Conservation (phyloP, 2,888 invertebrate genomes). For the Drosophila atripex region DNA sequence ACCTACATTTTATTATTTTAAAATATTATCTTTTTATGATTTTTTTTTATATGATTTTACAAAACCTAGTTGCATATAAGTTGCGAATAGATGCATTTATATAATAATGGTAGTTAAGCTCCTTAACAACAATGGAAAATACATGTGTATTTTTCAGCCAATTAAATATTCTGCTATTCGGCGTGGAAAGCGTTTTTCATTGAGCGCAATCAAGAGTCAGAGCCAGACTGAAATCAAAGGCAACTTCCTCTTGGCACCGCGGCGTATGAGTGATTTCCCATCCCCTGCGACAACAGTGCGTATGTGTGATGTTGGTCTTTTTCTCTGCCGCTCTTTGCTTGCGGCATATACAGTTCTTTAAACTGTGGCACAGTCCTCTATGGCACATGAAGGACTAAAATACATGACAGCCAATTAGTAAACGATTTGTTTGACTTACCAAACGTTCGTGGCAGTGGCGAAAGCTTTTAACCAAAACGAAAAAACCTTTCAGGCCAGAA, state of each 20-base stretch:
- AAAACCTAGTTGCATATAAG: too few relatives aligned
- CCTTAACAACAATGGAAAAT: neutral
- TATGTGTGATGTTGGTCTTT: slow-evolving; percentile 15
- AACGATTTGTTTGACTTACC: slow-evolving; percentile 64
- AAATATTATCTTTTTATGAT: too few relatives aligned
- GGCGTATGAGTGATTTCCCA: slow-evolving; percentile 12
- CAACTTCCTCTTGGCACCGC: slow-evolving; percentile 17
- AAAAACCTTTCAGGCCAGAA: slow-evolving; percentile 48
- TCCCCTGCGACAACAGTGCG: slow-evolving; percentile 4
- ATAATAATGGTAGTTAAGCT: slow-evolving; percentile 10
- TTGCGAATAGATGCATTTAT: neutral
- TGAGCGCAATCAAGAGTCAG: slow-evolving; percentile 13
- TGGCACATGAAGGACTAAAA: slow-evolving; percentile 19
- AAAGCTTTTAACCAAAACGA: slow-evolving; percentile 57
- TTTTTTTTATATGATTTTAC: slow-evolving; percentile 8
- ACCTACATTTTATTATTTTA: neutral
- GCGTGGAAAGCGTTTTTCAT: neutral
- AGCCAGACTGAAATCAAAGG: slow-evolving; percentile 25
- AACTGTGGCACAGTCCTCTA: slow-evolving; percentile 33
- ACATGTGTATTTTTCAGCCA: slow-evolving; percentile 7
- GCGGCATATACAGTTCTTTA: slow-evolving; percentile 13
- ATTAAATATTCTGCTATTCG: slow-evolving; percentile 17
- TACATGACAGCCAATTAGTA: slow-evolving; percentile 61
- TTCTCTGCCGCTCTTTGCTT: neutral
- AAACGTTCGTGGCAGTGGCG: neutral